Percentiles rank a stretch among this genome's conserved stretches.
phyloP scores from a whole-genome alignment of 2,888 invertebrate genomes.

The Copidosoma aretas region DNA sequence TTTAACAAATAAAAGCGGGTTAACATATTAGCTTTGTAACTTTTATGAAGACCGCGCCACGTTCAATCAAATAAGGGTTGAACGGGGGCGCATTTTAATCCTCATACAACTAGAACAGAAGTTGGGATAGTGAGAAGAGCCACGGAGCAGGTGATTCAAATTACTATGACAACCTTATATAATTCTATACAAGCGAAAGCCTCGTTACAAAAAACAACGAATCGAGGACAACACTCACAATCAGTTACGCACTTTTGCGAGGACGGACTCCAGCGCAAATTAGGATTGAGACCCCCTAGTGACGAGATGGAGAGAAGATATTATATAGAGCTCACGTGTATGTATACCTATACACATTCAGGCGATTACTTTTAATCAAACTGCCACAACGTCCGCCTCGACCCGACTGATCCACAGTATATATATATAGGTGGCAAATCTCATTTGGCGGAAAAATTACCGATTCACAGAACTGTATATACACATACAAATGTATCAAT shows the following conservation, averaged over 20 bases:
- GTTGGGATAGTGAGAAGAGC: no score
- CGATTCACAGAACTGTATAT: not conserved
- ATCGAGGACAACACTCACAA: not conserved
- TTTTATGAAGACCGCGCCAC: no score
- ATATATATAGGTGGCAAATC: no score
- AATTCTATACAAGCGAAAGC: no score
- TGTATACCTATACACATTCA: not conserved
- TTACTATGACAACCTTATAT: no score
- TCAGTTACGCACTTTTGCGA: not conserved
- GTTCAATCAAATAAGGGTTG: no score
- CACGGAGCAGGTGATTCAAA: no score
- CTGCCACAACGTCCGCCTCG: not conserved
- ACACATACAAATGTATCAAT: no score
- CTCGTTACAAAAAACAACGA: not conserved
- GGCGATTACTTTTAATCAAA: constrained; percentile 17
- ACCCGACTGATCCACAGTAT: constrained; percentile 15
- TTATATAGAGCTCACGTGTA: not conserved
- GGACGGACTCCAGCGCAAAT: not conserved
- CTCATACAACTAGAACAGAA: no score
- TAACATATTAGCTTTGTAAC: no score
- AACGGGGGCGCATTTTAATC: no score
- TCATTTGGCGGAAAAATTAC: constrained; percentile 9
- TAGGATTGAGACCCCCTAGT: not conserved
- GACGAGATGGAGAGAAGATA: not conserved
- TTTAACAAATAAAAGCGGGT: no score